A percentile compares a stretch with the other conserved stretches of the same genome.
These are phyloP conservation scores for Entelurus aequoreus DNA, from an alignment of 2,113 vertebrate genomes.

Conservation along the genomic window DNA sequence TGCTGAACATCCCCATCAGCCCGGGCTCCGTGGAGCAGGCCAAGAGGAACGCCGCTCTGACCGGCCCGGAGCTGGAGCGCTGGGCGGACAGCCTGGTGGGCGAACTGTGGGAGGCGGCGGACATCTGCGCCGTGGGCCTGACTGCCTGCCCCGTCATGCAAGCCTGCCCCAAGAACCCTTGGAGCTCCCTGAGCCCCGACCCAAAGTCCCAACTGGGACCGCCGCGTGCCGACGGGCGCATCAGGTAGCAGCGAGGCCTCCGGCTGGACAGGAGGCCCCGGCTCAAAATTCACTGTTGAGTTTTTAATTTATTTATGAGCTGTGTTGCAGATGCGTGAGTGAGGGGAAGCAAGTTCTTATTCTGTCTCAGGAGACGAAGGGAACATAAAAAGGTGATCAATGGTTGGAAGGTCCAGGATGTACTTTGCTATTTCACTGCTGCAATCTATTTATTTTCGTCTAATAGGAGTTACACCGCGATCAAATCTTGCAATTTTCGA, in stretches of 20 bases:
- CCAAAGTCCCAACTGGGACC: constrained; percentile 89
- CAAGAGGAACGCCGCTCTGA: constrained; percentile 76
- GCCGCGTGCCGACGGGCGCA: constrained; percentile 80
- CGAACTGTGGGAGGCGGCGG: constrained; percentile 83
- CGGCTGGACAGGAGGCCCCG: constrained; percentile 58
- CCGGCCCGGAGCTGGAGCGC: constrained; percentile 76
- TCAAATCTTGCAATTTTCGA: constrained; percentile 51
- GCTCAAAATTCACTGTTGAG: constrained; percentile 37
- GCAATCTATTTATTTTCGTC: constrained; percentile 62
- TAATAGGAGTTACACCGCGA: constrained; percentile 65
- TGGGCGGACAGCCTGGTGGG: constrained; percentile 88
- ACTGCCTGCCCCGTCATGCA: constrained; percentile 87
- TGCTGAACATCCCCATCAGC: constrained; percentile 86
- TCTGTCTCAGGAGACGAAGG: constrained; percentile 13
- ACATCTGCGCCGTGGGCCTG: constrained; percentile 79
- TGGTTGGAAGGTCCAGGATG: neutral
- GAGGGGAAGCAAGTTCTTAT: constrained; percentile 8
- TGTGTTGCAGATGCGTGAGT: constrained; percentile 16
- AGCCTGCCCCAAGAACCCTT: constrained; percentile 84
- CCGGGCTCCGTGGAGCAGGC: constrained; percentile 81
- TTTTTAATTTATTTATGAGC: constrained; percentile 48
- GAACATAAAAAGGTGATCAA: constrained; percentile 18
- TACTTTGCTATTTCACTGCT: constrained; percentile 51
- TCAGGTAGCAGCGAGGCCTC: constrained; percentile 87
- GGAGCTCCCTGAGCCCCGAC: constrained; percentile 95